Base-by-base conservation (phyloP, 2,888 invertebrate genomes). In the Drosophila antonietae region DNA sequence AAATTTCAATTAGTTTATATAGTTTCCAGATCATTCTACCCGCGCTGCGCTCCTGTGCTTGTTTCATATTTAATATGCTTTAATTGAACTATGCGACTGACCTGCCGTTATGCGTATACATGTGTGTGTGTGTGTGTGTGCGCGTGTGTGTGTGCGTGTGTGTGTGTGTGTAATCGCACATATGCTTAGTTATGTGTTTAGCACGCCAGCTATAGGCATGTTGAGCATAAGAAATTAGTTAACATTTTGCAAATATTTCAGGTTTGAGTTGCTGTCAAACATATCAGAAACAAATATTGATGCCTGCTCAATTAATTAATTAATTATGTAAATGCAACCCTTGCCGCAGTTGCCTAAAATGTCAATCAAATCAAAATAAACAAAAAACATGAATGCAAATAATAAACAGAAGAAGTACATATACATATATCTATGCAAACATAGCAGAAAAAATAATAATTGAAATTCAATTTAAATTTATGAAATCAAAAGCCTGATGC, bases 1-100 rank as follows among this genome's bases (percentile, higher is more conserved):
- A 12, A 14, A 23, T 18, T 41, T 18, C 0, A 49, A 7, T 2
- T 31, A 5, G 31, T n/a, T 49, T 6, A 5, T 10, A n/a, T 31
- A 1, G 15, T 0, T 14, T 10, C 10, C n/a, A 3, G 6, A 12
- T 12, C 10, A 8, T 41, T n/a, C n/a, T 18, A 18, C 46, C 35
- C n/a, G 1, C 7, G 7, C 3, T 61, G 46, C 89, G 77, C 77
- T 63, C 84, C 84, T 71, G 88, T n/a, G n/a, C 68, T 65, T 61
- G 35, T 56, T 35, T 51, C 58, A 72, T 51, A 66, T 79, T 86
- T 61, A 86, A 89, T 77, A 77, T 75, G 75, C 64, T 70, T 88
- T 79, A 86, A 86, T 86, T 86, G 90, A 88, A 89, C 90, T 89
- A 85, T 79, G 78, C 60, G 68, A 71, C 71, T 89, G 86, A 90